These are phyloP conservation scores for Acanthopleura granulata DNA, from an alignment of 2,888 invertebrate species.

Conservation along the genomic window DNA sequence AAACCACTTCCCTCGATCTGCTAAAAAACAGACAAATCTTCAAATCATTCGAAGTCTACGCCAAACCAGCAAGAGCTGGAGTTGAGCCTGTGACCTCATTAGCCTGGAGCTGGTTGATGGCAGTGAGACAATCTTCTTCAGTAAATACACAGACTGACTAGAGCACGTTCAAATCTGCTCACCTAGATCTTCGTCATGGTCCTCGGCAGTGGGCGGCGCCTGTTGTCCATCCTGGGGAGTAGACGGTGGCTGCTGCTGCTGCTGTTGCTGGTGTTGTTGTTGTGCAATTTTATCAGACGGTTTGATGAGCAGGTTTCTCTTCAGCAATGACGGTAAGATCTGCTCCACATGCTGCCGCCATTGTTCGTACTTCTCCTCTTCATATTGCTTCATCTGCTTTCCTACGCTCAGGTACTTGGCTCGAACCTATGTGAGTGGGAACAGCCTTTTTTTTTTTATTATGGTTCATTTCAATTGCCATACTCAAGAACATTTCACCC, in stretches of 20 bases:
- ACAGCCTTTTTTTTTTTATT: too few relatives aligned
- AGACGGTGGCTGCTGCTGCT: not conserved
- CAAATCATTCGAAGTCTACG: too few relatives aligned
- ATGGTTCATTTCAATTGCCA: too few relatives aligned
- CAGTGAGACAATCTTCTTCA: too few relatives aligned
- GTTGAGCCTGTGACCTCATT: too few relatives aligned
- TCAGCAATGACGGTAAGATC: constrained; percentile 74
- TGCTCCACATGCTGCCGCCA: constrained; percentile 79
- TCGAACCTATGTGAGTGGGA: constrained; percentile 73
- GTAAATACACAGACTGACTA: too few relatives aligned
- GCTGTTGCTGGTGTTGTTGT: constrained; percentile 14
- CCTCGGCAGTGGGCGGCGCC: constrained; percentile 33
- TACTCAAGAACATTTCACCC: too few relatives aligned
- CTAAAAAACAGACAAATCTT: too few relatives aligned
- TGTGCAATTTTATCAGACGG: constrained; percentile 29
- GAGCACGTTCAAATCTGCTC: too few relatives aligned
- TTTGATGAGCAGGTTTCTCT: constrained; percentile 63
- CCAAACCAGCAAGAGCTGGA: too few relatives aligned
- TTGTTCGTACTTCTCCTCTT: constrained; percentile 79
- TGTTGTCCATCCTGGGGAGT: constrained; percentile 23
- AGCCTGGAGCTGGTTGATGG: too few relatives aligned
- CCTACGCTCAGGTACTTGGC: constrained; percentile 83
- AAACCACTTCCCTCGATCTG: too few relatives aligned
- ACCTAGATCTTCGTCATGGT: constrained; percentile 28
- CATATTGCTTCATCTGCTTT: constrained; percentile 81